Evolutionary conservation across 2,113 vertebrate genomes (phyloP).

Genomic region (Rhineura floridana): DNA sequence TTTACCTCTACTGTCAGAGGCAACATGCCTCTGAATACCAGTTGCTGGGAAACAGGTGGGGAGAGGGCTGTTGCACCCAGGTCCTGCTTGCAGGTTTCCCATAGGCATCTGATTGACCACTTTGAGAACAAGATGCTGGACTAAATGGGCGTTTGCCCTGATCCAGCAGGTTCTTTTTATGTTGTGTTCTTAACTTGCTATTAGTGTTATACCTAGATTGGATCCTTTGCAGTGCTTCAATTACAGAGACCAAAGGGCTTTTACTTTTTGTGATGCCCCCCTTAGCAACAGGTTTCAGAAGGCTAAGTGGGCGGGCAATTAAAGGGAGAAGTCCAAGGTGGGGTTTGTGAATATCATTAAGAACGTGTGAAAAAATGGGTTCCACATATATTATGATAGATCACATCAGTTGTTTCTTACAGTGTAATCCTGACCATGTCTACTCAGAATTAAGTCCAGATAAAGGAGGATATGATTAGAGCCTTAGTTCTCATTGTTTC

Average conservation of each 20-base stretch:
- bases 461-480: too few species aligned
- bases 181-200: not conserved
- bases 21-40: too few species aligned
- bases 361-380: not conserved
- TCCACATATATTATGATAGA: not conserved
- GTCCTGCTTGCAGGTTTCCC: too few species aligned
- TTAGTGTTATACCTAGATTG: not conserved
- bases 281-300: not conserved
- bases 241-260: not conserved
- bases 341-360: not conserved
- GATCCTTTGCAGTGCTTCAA: not conserved
- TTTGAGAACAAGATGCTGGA: too few species aligned
- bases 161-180: too few species aligned
- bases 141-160: not conserved
- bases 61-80: too few species aligned
- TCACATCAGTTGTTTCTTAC: not conserved
- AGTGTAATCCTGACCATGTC: too few species aligned
- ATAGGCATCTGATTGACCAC: too few species aligned
- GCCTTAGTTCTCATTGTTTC: not conserved
- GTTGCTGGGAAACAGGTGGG: too few species aligned
- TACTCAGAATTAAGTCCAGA: too few species aligned
- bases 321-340: not conserved
- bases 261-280: not conserved
- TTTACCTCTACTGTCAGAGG: too few species aligned
- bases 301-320: not conserved